Conservation (phyloP, 2,888 invertebrate genomes). For the Pollenia labialis region DNA sequence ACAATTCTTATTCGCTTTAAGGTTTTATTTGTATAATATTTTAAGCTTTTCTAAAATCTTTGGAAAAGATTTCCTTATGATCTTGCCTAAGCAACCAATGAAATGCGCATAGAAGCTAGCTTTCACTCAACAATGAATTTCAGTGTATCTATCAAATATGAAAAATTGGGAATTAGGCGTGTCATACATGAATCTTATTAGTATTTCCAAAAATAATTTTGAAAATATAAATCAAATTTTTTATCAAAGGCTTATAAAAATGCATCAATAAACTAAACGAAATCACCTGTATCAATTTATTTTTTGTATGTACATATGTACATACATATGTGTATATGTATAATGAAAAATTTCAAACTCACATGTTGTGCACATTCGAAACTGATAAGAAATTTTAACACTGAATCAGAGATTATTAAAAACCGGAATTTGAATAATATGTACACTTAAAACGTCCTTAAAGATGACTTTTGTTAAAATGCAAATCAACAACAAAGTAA, state of each 20-base stretch:
- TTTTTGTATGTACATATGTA: background rate
- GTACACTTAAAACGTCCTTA: constrained; percentile 6
- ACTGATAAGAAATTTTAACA: constrained; percentile 52
- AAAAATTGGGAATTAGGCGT: too few species aligned
- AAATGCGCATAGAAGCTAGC: too few species aligned
- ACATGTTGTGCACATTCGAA: constrained; percentile 18
- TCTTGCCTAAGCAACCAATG: too few species aligned
- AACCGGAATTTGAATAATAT: constrained; percentile 30
- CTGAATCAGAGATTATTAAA: constrained; percentile 30
- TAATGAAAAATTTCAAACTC: background rate
- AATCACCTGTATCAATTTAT: background rate
- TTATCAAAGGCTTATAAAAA: too few species aligned
- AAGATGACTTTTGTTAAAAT: constrained; percentile 9
- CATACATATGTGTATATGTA: too few species aligned
- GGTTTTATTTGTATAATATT: too few species aligned
- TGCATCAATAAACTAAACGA: background rate
- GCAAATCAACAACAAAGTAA: constrained; percentile 1
- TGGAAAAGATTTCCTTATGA: too few species aligned
- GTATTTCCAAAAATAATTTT: background rate
- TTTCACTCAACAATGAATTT: too few species aligned
- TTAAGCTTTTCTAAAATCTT: too few species aligned
- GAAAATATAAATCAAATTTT: background rate
- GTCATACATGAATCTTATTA: too few species aligned
- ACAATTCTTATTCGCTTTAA: too few species aligned
- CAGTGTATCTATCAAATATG: too few species aligned